These are phyloP conservation scores for Alcis repandata DNA, from an alignment of 2,888 invertebrate species.

Conservation along the genomic window DNA sequence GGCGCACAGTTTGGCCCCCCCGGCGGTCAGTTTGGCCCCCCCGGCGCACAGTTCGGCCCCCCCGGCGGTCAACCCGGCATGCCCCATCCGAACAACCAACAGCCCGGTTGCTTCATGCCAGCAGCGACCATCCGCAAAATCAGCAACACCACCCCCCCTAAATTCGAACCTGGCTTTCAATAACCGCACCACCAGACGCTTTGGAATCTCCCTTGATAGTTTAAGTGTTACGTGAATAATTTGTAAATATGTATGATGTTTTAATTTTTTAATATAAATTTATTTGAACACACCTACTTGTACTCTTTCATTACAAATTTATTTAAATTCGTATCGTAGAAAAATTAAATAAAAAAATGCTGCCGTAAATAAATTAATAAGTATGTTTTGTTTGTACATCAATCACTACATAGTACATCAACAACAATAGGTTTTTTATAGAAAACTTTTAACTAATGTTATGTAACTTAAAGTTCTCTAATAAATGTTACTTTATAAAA, in stretches of 20 bases:
- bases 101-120: conserved; percentile 65
- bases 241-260: background rate
- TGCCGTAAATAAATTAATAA: background rate
- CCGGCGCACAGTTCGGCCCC: conserved; percentile 44
- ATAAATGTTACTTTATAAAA: too few species aligned
- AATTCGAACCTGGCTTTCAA: conserved; percentile 46
- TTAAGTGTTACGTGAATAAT: conserved; percentile 19
- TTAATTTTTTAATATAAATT: background rate
- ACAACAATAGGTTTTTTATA: too few species aligned
- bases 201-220: conserved; percentile 31
- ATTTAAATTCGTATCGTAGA: background rate
- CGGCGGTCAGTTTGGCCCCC: conserved; percentile 48
- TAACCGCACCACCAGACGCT: conserved; percentile 6
- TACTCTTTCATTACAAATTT: background rate
- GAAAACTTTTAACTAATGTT: too few species aligned
- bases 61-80: conserved; percentile 52
- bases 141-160: conserved; percentile 61
- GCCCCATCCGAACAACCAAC: conserved; percentile 49
- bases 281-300: background rate
- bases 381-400: too few species aligned
- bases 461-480: too few species aligned
- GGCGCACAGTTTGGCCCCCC: conserved; percentile 48
- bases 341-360: background rate
- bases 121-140: conserved; percentile 65
- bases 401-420: too few species aligned